These are phyloP conservation scores for Pangasianodon hypophthalmus DNA, from an alignment of 2,113 vertebrate species.

Conservation along the genomic window DNA sequence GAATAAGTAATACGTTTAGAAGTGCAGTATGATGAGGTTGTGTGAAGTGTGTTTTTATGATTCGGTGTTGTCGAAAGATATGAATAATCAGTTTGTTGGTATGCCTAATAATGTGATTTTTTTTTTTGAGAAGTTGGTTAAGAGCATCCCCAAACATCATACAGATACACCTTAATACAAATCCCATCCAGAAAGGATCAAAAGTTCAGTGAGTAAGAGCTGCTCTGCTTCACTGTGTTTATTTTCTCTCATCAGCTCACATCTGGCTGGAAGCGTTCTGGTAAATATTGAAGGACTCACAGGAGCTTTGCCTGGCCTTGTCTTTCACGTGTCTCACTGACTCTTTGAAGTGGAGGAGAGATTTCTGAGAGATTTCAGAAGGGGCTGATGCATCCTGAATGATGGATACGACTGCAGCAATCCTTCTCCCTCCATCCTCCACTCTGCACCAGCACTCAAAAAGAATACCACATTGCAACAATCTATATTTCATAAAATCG, in stretches of 20 bases:
- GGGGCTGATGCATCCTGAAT: constrained; percentile 38
- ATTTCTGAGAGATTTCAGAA: constrained; percentile 28
- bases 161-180: background rate
- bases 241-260: constrained; percentile 31
- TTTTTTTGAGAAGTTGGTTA: background rate
- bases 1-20: background rate
- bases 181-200: background rate
- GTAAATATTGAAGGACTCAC: constrained; percentile 37
- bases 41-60: background rate
- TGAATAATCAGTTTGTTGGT: background rate
- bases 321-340: constrained; percentile 34
- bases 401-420: constrained; percentile 44
- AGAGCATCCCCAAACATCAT: background rate
- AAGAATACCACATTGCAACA: constrained; percentile 54
- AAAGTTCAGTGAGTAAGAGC: constrained; percentile 19
- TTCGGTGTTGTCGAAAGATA: background rate
- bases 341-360: constrained; percentile 43
- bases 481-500: constrained; percentile 53
- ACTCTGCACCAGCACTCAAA: constrained; percentile 45
- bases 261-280: constrained; percentile 4
- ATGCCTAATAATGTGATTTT: background rate
- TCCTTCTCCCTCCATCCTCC: constrained; percentile 11
- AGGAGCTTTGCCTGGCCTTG: constrained; percentile 23
- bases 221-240: constrained; percentile 25
- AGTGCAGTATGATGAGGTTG: background rate